A percentile compares a stretch with the other conserved stretches of the same genome.
Conservation (phyloP, 2,113 vertebrate genomes). For the Phyllostomus hastatus region DNA sequence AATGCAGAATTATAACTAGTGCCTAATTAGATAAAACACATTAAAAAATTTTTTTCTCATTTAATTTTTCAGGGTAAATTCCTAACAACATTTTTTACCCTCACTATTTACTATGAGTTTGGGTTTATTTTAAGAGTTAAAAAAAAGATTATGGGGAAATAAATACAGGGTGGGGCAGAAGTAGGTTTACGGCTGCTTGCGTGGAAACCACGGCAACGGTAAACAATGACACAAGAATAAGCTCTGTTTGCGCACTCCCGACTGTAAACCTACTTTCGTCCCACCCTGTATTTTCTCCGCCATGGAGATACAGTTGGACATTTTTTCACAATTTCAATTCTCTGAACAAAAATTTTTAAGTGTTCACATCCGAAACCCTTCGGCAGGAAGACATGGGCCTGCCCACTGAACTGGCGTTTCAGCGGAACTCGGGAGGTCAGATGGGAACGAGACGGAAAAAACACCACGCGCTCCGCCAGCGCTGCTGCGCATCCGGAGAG, state of each 20-base stretch:
- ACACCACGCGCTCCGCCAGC: neutral
- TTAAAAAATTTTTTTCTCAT: neutral
- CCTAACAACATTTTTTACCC: neutral
- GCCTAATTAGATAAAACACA: neutral
- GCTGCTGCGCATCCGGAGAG: neutral
- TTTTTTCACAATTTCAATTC: slow-evolving; percentile 23
- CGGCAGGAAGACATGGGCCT: neutral
- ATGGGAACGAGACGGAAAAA: slow-evolving; percentile 22
- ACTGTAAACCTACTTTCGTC: neutral
- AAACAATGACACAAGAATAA: neutral
- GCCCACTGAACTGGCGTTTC: neutral
- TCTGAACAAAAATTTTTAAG: neutral
- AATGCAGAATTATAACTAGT: neutral
- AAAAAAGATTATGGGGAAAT: neutral
- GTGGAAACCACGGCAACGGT: neutral
- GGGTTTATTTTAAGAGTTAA: slow-evolving; percentile 23
- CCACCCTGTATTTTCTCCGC: neutral
- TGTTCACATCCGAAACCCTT: neutral
- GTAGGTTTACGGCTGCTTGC: neutral
- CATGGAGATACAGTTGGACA: neutral
- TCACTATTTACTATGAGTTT: neutral
- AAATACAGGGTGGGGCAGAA: neutral
- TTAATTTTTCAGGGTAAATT: neutral
- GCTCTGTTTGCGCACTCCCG: neutral
- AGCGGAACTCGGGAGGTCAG: neutral